These are phyloP conservation scores for Volucella inanis DNA, from an alignment of 2,888 invertebrate genomes.

Conservation along the genomic window DNA sequence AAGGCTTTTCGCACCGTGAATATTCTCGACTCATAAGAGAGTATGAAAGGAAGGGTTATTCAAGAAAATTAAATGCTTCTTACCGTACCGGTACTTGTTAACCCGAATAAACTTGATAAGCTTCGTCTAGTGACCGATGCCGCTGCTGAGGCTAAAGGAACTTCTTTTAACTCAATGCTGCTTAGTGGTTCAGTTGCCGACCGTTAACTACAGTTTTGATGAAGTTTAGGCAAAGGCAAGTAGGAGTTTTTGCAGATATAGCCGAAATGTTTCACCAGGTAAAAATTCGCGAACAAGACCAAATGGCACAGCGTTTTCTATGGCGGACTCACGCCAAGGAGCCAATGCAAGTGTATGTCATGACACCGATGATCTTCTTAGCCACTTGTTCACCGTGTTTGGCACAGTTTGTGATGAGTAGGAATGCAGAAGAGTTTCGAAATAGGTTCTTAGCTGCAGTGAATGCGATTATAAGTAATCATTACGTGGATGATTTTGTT, in stretches of 20 bases:
- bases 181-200: constrained; percentile 28
- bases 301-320: no score
- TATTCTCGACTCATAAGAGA: no score
- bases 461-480: neutral
- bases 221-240: constrained; percentile 41
- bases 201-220: constrained; percentile 18
- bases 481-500: constrained; percentile 24
- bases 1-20: no score
- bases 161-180: constrained; percentile 35
- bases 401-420: constrained; percentile 64
- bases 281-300: constrained; percentile 1
- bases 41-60: no score
- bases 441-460: neutral
- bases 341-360: no score
- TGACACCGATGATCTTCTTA: no score
- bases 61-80: no score
- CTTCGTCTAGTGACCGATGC: neutral
- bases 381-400: constrained; percentile 63
- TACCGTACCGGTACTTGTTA: neutral
- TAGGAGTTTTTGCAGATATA: constrained; percentile 42
- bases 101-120: neutral
- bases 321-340: no score
- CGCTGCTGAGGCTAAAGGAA: constrained; percentile 6
- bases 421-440: constrained; percentile 2
- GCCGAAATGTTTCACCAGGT: constrained; percentile 16